These are phyloP conservation scores for Phrynocephalus vlangalii DNA, from an alignment of 2,797 vertebrate genomes.

Conservation along the genomic window DNA sequence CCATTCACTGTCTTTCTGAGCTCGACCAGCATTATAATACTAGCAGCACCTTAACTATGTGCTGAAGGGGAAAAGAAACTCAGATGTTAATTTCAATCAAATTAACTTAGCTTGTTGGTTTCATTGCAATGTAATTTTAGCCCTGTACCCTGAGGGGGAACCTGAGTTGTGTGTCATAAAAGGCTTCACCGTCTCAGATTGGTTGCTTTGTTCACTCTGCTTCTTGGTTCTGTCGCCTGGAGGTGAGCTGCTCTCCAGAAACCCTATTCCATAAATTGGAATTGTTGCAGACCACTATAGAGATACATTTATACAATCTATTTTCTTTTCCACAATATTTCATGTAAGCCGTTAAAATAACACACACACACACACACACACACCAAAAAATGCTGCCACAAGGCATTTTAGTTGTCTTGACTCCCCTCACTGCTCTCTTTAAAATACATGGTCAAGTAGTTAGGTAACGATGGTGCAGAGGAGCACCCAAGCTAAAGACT, in stretches of 20 bases:
- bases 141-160: slow-evolving; percentile 71
- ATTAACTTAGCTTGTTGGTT: slow-evolving; percentile 80
- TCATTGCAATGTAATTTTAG: slow-evolving; percentile 77
- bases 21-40: slow-evolving; percentile 53
- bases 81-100: slow-evolving; percentile 79
- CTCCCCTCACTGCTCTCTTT: slow-evolving; percentile 16
- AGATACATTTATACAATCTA: slow-evolving; percentile 55
- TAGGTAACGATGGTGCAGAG: neutral
- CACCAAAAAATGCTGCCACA: neutral
- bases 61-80: slow-evolving; percentile 71
- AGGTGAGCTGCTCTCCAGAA: slow-evolving; percentile 57
- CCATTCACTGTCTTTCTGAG: slow-evolving; percentile 15
- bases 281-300: slow-evolving; percentile 39
- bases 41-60: slow-evolving; percentile 66
- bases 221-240: slow-evolving; percentile 62
- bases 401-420: slow-evolving; percentile 3
- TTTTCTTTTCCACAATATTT: slow-evolving; percentile 57
- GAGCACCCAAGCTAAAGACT: neutral
- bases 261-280: slow-evolving; percentile 55
- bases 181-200: slow-evolving; percentile 70
- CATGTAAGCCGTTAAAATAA: slow-evolving; percentile 58
- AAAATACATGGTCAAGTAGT: slow-evolving; percentile 7
- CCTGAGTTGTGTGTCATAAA: slow-evolving; percentile 68
- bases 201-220: slow-evolving; percentile 53
- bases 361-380: neutral